Base-by-base conservation (phyloP, 2,113 vertebrate genomes). In the Myodes glareolus region DNA sequence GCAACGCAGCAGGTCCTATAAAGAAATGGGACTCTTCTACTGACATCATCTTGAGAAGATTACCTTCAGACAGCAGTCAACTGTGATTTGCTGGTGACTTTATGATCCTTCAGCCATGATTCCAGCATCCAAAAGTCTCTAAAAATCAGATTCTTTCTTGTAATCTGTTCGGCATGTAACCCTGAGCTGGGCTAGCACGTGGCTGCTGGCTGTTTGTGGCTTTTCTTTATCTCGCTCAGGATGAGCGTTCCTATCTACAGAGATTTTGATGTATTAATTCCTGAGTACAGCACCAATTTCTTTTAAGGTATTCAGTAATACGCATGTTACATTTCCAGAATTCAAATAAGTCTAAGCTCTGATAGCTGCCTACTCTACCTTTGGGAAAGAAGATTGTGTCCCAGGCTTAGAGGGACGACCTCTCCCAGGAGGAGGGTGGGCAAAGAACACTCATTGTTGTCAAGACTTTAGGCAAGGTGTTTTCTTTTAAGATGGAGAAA, bases 81-180 rank as follows among this genome's bases (percentile, higher is more conserved):
- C 39, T 88, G 0, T 63, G 21, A 77, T 68, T 47, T n/a, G 0
- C 33, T 5, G 13, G 17, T 9, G 73, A 36, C 29, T 39, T 73
- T 96, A 39, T 17, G 45, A 90, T 42, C 36, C 36, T 31, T 94
- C 73, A 31, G 36, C 63, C 36, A 33, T 68, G 94, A 96, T 92
- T 80, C 45, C 70, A 33, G 91, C 11, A 92, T 50, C 72, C 58
- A 29, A 95, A 90, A 42, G 8, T 36, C 25, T 87, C 73, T 55
- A 8, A 93, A 87, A 95, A 65, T 13, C 16, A 89, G 47, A n/a
- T 82, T 63, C 42, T 88, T 84, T 85, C 80, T 80, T 68, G 29
- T 52, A 96, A 86, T 84, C 73, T 58, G 63, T 76, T 88, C 96
- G 45, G 73, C 96, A 97, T 84, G 39, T 68, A 95, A 97, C 92